Conservation (phyloP, 2,113 vertebrate genomes). For the Caloenas nicobarica region DNA sequence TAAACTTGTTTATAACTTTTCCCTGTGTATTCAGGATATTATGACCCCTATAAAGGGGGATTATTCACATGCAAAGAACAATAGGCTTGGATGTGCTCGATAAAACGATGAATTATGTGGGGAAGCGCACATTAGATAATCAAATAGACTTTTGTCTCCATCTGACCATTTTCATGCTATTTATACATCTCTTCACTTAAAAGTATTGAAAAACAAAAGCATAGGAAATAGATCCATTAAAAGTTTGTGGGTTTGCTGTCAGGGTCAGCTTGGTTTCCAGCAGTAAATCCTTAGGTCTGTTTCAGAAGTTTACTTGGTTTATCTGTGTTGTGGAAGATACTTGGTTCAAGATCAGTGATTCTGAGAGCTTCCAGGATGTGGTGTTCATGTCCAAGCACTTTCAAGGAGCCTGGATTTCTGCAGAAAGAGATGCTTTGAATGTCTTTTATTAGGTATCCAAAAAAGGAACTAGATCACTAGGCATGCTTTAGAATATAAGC, state of each 20-base stretch:
- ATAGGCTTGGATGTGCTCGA: neutral
- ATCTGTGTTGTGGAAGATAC: neutral
- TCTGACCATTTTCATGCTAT: neutral
- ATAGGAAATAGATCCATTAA: neutral
- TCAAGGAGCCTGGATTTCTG: neutral
- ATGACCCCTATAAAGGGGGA: neutral
- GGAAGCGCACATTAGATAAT: neutral
- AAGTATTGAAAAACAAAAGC: neutral
- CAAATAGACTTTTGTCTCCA: neutral
- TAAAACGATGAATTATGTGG: neutral
- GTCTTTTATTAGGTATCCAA: neutral
- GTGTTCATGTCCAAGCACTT: neutral
- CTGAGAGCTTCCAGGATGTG: neutral
- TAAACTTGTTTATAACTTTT: neutral
- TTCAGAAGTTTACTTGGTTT: neutral
- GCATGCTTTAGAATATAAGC: neutral
- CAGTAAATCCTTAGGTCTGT: neutral
- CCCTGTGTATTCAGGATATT: neutral
- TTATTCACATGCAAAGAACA: neutral
- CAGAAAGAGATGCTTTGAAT: neutral
- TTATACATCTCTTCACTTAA: neutral
- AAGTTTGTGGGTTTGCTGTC: neutral
- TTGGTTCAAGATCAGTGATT: neutral
- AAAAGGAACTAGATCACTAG: neutral
- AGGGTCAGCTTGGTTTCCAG: neutral